Evolutionary conservation across 1,140 invertebrate genomes (phyloP).

Genomic region (Drosophila insularis): DNA sequence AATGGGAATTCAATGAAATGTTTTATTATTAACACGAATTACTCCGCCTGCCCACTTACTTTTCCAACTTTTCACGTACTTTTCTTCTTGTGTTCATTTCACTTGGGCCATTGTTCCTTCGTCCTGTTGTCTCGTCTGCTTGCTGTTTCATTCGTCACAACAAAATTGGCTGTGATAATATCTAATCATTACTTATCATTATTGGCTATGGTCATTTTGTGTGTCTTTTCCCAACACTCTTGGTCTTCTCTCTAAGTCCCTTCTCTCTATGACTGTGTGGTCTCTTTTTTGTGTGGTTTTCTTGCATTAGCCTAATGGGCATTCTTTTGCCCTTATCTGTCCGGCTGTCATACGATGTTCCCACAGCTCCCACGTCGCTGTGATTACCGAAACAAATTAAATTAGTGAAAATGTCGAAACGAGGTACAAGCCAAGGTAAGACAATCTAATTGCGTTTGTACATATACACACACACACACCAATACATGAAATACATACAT

Average conservation of each 20-base stretch:
- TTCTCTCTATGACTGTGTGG: not conserved
- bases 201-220: constrained; percentile 58
- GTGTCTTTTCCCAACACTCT: constrained; percentile 7
- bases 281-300: constrained; percentile 15
- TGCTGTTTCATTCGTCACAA: constrained; percentile 40
- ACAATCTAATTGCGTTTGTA: constrained; percentile 65
- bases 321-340: constrained; percentile 33
- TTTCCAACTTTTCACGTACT: constrained; percentile 17
- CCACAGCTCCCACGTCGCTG: constrained; percentile 28
- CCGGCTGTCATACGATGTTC: constrained; percentile 27
- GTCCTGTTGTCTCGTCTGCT: constrained; percentile 41
- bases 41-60: constrained; percentile 12
- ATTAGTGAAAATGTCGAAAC: constrained; percentile 69
- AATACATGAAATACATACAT: not conserved
- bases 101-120: constrained; percentile 28
- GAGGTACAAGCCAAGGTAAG: constrained; percentile 54
- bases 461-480: not conserved
- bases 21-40: constrained; percentile 51
- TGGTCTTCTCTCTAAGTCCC: not conserved
- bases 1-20: constrained; percentile 66
- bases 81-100: constrained; percentile 24
- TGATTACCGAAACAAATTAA: constrained; percentile 73
- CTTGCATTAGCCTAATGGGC: constrained; percentile 55
- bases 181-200: constrained; percentile 81
- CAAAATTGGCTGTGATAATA: constrained; percentile 75